Base-by-base conservation (phyloP, 2,888 invertebrate genomes). In the Oithona nana region DNA sequence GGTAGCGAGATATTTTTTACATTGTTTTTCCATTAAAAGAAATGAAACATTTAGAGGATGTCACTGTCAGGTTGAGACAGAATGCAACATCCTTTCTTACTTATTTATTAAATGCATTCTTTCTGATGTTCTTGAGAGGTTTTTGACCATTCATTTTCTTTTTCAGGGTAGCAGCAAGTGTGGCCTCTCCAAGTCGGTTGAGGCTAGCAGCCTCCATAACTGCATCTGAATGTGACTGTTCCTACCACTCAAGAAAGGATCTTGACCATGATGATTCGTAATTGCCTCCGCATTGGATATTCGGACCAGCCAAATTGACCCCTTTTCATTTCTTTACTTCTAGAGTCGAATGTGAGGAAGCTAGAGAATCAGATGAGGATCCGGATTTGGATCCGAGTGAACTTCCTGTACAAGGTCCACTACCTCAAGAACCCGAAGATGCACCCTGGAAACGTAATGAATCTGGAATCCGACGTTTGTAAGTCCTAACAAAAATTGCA, bases 401-500 rank as follows among this genome's bases (percentile, higher is more conserved):
- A 52, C 82, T 86, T 16, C 88, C 92, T 1, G 95, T 97, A 0
- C 93, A 97, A 73, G 97, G 97, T 2, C 97, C 97, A 1, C 78
- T 97, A 68, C 95, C 95, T 28, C 85, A 84, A 61, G 97, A 97
- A 73, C 97, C 97, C 0, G 90, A 92, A 70, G 95, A 97, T 76
- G 95, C 95, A 64, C 93, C 93, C 0, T 92, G 90, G 86, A 88
- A 88, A 73, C 82, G 80, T 70, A 65, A 67, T 56, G 86, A 88
- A 75, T 88, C 88, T 66, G 88, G 89, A 52, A 88, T 89, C 70
- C 80, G 88, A 71, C 88, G 86, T 80, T 87, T 89, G 89, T 89
- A 78, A 81, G 85, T 58, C 26, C 22, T 6, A 56, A 20, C n/a
- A n/a, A n/a, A n/a, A n/a, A n/a, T n/a, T n/a, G n/a, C n/a, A n/a